Evolutionary conservation across 1,140 invertebrate species (phyloP), one percentile per base, ranked within the genome.

Genomic region (Rhopalosiphum maidis): DNA sequence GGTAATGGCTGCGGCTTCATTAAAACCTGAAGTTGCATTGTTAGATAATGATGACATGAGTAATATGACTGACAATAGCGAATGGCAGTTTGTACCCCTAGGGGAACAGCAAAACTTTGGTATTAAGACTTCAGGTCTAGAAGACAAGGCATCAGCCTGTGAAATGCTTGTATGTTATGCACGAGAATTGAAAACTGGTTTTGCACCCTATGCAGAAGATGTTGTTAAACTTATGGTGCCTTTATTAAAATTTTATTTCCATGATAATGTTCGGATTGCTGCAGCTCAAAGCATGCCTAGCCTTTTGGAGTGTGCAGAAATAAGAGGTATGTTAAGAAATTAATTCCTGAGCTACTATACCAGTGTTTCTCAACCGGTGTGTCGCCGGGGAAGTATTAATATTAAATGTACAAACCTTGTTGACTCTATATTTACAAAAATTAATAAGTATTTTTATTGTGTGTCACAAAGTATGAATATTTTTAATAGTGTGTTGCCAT

Each of bases 161-260:
- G 99, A 99, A 95, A 99, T 99, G 99, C 96, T 99, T 21, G 99
- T 99, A 21, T 99, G 99, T 95, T 99, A 99, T 95, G 99, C 99
- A 0, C 96, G 98, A 46, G 99, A 99, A 95, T 96, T 99, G 41
- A 99, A 99, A 95, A 98, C 99, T 95, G 98, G 97, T 6, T 99
- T 99, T 95, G 98, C 98, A 23, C 97, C 97, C 94, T 99, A 99
- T 95, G 97, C 98, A 3, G 98, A 99, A 95, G 97, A 99, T 95
- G 98, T 99, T 25, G 98, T 99, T 0, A 97, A 98, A 95, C 96
- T 99, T 85, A 99, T 99, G 98, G 97, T 99, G 55, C 99, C 99
- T 0, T 97, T 99, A 96, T 96, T 99, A 18, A 99, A 99, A 95
- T 99, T 99, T 95, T 99, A 99, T 95, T 99, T 99, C 96, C 99